A percentile compares a stretch with the other conserved stretches of the same genome.
These are phyloP conservation scores for Schizaphis graminum DNA, from an alignment of 2,888 invertebrate genomes.

Conservation along the genomic window DNA sequence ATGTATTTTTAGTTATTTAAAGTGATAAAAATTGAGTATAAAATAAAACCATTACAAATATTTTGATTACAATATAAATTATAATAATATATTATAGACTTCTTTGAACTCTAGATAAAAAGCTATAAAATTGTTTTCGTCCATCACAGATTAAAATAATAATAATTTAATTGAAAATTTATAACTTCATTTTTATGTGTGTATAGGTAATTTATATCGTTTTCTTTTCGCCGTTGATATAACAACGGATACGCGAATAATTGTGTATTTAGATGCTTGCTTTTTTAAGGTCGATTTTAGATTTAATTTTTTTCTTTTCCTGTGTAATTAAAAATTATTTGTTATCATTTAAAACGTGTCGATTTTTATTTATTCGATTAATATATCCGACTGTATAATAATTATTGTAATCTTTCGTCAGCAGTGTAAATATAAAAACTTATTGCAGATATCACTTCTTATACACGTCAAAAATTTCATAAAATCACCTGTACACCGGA, in stretches of 20 bases:
- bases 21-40: neutral
- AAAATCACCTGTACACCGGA: slow-evolving; percentile 31
- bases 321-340: neutral
- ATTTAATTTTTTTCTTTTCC: neutral
- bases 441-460: neutral
- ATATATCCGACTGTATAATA: neutral
- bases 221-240: neutral
- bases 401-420: neutral
- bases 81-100: neutral
- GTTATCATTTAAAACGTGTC: neutral
- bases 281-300: neutral
- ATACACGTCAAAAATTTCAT: slow-evolving; percentile 62
- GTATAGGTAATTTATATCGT: neutral
- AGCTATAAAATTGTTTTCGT: neutral
- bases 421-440: neutral
- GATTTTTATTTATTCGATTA: neutral
- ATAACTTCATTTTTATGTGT: neutral
- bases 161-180: neutral
- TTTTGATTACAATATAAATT: neutral
- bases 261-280: neutral
- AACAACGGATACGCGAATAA: neutral
- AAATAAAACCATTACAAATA: slow-evolving; percentile 19
- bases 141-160: neutral
- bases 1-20: neutral
- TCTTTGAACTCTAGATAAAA: slow-evolving; percentile 25